phyloP scores from a whole-genome alignment of 2,113 vertebrate species.

The Serilophus lunatus region DNA sequence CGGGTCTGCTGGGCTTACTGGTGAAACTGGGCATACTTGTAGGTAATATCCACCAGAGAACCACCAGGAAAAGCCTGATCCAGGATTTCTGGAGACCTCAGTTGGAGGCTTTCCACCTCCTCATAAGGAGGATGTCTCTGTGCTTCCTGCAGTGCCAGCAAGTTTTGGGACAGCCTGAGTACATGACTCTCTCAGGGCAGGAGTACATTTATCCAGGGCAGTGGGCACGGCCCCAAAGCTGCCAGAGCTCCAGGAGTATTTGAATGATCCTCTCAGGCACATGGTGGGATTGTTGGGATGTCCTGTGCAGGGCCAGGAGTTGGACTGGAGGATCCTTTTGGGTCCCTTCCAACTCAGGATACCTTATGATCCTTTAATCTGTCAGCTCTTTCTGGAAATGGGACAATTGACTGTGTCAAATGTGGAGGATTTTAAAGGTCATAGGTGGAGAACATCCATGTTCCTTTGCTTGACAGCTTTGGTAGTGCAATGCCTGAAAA shows the following conservation, averaged over 20 bases:
- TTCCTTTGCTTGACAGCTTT: background rate
- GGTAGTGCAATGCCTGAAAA: background rate
- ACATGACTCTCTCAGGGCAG: background rate
- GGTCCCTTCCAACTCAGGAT: background rate
- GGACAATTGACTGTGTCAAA: background rate
- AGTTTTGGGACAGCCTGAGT: background rate
- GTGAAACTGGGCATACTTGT: too few relatives aligned
- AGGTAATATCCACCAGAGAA: background rate
- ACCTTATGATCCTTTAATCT: background rate
- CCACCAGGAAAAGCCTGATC: background rate
- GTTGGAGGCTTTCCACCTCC: background rate
- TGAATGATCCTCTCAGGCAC: accelerated
- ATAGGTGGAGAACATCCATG: background rate
- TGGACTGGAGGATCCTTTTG: background rate
- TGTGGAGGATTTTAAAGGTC: background rate
- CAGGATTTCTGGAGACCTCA: background rate
- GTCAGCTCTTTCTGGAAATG: background rate
- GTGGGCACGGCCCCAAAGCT: background rate
- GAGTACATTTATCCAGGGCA: background rate
- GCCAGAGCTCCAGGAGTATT: background rate
- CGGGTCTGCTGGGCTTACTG: background rate
- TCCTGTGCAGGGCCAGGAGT: background rate
- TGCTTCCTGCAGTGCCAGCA: background rate
- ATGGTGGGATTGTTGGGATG: background rate
- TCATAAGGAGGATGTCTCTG: background rate